Conservation (phyloP, 2,888 invertebrate species). For the Dasysyrphus tricinctus region DNA sequence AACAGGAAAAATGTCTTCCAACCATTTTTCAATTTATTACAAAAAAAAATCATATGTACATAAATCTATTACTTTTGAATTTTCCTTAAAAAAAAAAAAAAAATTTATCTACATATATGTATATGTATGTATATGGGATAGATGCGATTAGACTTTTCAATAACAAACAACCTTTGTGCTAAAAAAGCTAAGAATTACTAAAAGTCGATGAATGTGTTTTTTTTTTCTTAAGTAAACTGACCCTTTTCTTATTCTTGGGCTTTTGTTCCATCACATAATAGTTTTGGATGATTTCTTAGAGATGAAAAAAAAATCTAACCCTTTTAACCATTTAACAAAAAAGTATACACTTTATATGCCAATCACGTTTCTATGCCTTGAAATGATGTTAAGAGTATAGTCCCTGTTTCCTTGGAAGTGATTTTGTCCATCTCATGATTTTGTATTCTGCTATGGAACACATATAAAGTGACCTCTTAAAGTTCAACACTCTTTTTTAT, state of each 20-base stretch:
- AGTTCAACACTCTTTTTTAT: not conserved
- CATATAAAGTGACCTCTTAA: conserved; percentile 3
- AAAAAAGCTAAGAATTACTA: not conserved
- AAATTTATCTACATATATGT: not conserved
- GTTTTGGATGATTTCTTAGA: not conserved
- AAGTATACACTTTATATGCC: not conserved
- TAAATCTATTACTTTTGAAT: not conserved
- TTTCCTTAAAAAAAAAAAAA: not conserved
- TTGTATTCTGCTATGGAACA: not conserved
- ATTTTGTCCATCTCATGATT: conserved; percentile 4
- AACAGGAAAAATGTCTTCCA: not conserved
- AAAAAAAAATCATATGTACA: not conserved
- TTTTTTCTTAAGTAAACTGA: not conserved
- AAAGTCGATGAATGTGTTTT: not conserved
- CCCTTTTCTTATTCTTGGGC: not conserved
- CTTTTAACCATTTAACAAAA: conserved; percentile 9
- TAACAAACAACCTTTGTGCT: not conserved
- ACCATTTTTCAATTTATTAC: not conserved
- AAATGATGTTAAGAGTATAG: not conserved
- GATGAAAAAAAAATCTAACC: not conserved
- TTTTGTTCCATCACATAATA: not conserved
- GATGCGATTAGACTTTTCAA: not conserved
- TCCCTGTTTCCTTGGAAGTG: not conserved
- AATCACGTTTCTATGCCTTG: conserved; percentile 3
- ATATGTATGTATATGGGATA: no score